Evolutionary conservation across 2,113 vertebrate genomes (phyloP).

Genomic region (Ameiurus melas): DNA sequence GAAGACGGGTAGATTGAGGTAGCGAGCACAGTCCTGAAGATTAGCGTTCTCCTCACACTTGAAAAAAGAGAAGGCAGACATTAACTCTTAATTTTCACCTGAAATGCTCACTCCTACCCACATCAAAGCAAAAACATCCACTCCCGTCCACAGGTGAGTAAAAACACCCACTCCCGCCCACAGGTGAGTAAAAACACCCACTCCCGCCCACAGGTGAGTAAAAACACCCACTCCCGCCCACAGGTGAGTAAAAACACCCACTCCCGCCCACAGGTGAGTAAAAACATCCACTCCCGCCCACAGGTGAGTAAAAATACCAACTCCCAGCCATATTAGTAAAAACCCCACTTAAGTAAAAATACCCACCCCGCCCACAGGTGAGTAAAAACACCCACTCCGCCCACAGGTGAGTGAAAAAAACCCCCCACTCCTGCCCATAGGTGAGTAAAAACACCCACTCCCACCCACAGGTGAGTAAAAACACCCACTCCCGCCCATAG

Average conservation of each 20-base stretch:
- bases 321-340: too few relatives aligned
- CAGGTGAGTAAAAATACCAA: not conserved
- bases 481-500: not conserved
- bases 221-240: too few relatives aligned
- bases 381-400: not conserved
- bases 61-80: not conserved
- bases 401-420: not conserved
- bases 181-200: not conserved
- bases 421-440: not conserved
- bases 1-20: constrained; percentile 93
- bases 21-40: constrained; percentile 88
- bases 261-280: not conserved
- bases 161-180: not conserved
- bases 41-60: constrained; percentile 94
- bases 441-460: too few relatives aligned
- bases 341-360: too few relatives aligned
- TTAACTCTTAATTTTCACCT: not conserved
- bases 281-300: too few relatives aligned
- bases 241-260: not conserved
- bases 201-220: too few relatives aligned
- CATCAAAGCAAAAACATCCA: not conserved
- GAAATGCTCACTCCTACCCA: not conserved
- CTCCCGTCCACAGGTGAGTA: not conserved
- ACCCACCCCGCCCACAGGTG: not conserved
- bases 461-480: not conserved